These are phyloP conservation scores for Murina feae DNA, from an alignment of 2,113 vertebrate genomes.

Conservation along the genomic window DNA sequence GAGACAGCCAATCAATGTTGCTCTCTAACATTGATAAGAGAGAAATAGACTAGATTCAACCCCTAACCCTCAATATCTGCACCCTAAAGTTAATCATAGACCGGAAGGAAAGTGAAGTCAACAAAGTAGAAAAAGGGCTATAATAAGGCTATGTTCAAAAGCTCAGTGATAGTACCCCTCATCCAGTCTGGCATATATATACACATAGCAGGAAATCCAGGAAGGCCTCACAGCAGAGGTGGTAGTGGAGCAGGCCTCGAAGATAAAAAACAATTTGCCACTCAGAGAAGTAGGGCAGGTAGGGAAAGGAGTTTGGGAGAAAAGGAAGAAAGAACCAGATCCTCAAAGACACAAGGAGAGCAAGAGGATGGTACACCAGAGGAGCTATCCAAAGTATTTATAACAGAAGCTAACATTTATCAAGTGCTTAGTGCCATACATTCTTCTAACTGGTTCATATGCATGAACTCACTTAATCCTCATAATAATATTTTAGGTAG, in stretches of 20 bases:
- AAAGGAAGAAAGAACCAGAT: neutral
- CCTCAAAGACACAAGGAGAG: neutral
- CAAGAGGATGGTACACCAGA: neutral
- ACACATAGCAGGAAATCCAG: neutral
- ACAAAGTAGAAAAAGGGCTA: neutral
- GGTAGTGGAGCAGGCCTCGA: neutral
- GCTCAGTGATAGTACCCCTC: neutral
- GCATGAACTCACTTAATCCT: neutral
- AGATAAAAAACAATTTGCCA: neutral
- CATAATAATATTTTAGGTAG: neutral
- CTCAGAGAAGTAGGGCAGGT: neutral
- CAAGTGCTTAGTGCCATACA: neutral
- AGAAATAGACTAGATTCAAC: neutral
- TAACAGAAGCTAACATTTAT: neutral
- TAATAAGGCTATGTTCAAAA: slow-evolving; percentile 4
- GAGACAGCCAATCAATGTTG: neutral
- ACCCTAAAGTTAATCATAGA: neutral
- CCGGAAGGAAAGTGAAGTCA: neutral
- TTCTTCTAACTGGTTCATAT: neutral
- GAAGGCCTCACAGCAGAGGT: neutral
- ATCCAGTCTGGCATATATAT: neutral
- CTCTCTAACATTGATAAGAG: neutral
- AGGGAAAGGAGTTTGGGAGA: neutral
- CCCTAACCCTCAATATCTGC: neutral
- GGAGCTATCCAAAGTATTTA: neutral